Percentiles rank a stretch among this genome's conserved stretches.
Conservation (phyloP, 2,113 vertebrate species). For the Rostratula benghalensis region DNA sequence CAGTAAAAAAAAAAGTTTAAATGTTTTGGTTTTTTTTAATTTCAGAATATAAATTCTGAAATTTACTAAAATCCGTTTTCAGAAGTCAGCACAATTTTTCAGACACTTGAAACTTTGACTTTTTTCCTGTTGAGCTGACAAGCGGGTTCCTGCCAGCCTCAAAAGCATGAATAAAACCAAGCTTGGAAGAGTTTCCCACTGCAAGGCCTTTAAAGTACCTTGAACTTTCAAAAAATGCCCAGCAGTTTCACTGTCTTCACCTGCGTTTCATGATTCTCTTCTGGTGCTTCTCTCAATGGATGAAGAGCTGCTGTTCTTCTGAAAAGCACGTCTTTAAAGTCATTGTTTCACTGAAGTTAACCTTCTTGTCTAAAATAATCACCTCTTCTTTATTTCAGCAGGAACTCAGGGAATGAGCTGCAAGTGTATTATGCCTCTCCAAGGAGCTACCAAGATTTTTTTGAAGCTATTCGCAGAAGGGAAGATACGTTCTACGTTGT, state of each 20-base stretch:
- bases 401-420: constrained; percentile 86
- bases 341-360: background rate
- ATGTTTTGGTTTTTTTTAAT: background rate
- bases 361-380: background rate
- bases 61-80: background rate
- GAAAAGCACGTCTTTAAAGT: background rate
- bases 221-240: background rate
- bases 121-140: background rate
- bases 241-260: background rate
- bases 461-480: constrained; percentile 88
- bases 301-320: background rate
- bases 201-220: background rate
- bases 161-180: background rate
- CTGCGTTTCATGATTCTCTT: background rate
- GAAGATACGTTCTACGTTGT: constrained; percentile 95
- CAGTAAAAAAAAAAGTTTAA: background rate
- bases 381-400: constrained; percentile 44
- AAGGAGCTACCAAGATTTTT: constrained; percentile 87
- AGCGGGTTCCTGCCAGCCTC: background rate
- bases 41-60: background rate
- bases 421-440: constrained; percentile 92
- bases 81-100: background rate
- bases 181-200: background rate
- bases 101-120: background rate
- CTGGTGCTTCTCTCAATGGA: background rate